phyloP scores from a whole-genome alignment of 2,113 vertebrate species.

The Myotis brandtii region DNA sequence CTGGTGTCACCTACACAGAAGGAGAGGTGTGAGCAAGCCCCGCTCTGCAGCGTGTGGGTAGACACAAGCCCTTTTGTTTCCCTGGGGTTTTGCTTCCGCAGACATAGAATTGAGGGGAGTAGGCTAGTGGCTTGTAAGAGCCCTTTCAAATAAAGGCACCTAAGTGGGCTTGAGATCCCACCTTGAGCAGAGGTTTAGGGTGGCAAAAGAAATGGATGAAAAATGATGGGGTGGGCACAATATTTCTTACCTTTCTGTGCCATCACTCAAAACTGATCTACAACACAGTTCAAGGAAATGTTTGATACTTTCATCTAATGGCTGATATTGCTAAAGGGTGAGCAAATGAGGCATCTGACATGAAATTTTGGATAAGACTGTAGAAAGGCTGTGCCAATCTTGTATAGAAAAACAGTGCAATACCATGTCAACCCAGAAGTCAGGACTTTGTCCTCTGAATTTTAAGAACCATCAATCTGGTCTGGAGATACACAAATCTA shows the following conservation, averaged over 20 bases:
- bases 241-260: background rate
- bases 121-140: background rate
- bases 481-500: background rate
- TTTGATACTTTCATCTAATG: background rate
- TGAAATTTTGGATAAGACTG: background rate
- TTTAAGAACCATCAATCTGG: background rate
- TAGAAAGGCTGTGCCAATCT: background rate
- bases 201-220: background rate
- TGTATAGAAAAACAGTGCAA: background rate
- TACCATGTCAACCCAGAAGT: background rate
- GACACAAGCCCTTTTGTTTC: background rate
- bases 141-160: background rate
- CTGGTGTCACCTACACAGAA: background rate
- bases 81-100: background rate
- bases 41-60: fast-evolving
- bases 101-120: fast-evolving
- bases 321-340: background rate
- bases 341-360: background rate
- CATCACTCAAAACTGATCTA: background rate
- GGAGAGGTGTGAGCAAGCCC: background rate
- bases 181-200: background rate
- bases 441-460: background rate
- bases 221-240: background rate
- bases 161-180: background rate
- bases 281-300: background rate